Conservation (phyloP, 2,113 vertebrate genomes). For the Helogale parvula region DNA sequence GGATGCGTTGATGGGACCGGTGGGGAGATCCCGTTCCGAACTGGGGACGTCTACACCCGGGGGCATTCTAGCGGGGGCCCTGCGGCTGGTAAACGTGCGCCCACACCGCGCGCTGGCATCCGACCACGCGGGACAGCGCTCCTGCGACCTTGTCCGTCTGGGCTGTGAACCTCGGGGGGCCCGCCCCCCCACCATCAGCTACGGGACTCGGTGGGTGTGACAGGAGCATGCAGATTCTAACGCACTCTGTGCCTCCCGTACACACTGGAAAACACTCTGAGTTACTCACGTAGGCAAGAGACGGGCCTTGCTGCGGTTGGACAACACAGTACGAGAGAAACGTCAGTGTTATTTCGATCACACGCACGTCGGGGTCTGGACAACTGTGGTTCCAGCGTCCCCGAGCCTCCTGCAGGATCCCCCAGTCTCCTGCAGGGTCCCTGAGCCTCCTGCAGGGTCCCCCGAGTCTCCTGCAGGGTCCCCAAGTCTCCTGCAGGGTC, state of each 20-base stretch:
- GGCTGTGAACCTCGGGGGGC: slow-evolving; percentile 55
- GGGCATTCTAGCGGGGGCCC: slow-evolving; percentile 52
- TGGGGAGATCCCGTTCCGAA: slow-evolving; percentile 63
- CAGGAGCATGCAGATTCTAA: slow-evolving; percentile 91
- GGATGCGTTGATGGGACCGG: slow-evolving; percentile 67
- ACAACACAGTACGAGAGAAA: slow-evolving; percentile 87
- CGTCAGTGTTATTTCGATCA: slow-evolving; percentile 80
- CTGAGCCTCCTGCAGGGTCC: too few relatives aligned
- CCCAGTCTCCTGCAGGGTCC: not conserved
- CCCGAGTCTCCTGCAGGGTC: too few relatives aligned
- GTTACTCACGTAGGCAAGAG: slow-evolving; percentile 96
- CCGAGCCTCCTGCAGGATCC: too few relatives aligned
- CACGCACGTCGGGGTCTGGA: slow-evolving; percentile 49
- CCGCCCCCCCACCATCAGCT: not conserved
- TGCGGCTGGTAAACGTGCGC: slow-evolving; percentile 58
- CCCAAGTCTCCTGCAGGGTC: too few relatives aligned
- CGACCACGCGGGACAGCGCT: slow-evolving; percentile 40
- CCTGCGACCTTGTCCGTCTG: slow-evolving; percentile 74
- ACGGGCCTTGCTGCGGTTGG: slow-evolving; percentile 89
- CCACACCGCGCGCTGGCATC: slow-evolving; percentile 28
- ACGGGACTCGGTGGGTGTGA: slow-evolving; percentile 80
- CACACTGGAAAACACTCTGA: slow-evolving; percentile 89
- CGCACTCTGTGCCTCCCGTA: slow-evolving; percentile 89
- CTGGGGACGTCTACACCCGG: slow-evolving; percentile 41
- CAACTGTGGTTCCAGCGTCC: not conserved